Base-by-base conservation (phyloP, 2,113 vertebrate species). In the Leptodactylus fuscus region DNA sequence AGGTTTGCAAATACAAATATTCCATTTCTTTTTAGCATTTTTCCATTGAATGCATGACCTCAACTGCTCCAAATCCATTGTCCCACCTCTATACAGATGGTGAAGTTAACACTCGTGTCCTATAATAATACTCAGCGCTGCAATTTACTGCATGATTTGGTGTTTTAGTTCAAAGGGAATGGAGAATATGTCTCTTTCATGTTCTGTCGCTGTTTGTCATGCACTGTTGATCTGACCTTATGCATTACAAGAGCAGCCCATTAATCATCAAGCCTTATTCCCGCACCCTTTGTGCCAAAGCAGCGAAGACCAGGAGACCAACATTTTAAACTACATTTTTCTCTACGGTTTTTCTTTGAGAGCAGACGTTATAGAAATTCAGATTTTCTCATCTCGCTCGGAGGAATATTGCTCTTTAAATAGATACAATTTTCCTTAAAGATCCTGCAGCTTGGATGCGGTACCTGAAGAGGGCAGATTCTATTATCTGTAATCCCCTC, bases 91-190 rank as follows among this genome's bases (percentile, higher is more conserved):
- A 24, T 46, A 73, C 36, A 73, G 70, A 41, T 73, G 70, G 70
- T 46, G n/a, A 3, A 73, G n/a, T 46, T 73, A 73, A 44, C 36
- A 69, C 38, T 73, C 4, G 38, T 0, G 24, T 51, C 73, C n/a
- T 49, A 49, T 51, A 76, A 27, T 24, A 27, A 16, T 8, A 48
- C 46, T 51, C 73, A 34, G 48, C 34, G 4, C 92, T 84, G 91
- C 93, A 89, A 94, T 92, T 95, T 93, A 95, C 94, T 91, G 93
- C 94, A 94, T 94, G 92, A 93, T 89, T 94, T 92, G 88, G 87
- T 94, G 92, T 92, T 92, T 88, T 86, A 94, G 91, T 76, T 76
- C 73, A 76, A 75, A 76, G 73, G 13, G 15, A 51, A 29, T 48
- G 24, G 13, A 91, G 92, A 91, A 89, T 82, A 91, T 29, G 27